Percentiles rank a stretch among this genome's conserved stretches.
These are phyloP conservation scores for Cynocephalus volans DNA, from an alignment of 2,113 vertebrate species.

Conservation along the genomic window DNA sequence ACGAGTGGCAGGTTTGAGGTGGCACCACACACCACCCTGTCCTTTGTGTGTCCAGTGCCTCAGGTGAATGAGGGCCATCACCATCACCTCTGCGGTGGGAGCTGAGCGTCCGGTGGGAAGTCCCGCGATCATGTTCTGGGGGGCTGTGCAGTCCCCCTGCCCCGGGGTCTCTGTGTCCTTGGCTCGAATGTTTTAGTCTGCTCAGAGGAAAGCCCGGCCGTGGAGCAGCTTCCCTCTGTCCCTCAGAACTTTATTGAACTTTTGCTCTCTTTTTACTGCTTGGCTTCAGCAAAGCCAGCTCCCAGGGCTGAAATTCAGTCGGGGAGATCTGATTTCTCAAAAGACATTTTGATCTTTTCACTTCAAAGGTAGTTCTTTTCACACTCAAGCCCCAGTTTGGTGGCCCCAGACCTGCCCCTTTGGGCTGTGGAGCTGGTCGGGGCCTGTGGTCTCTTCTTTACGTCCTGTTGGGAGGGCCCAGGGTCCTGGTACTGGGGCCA, in stretches of 20 bases:
- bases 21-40: background rate
- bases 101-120: background rate
- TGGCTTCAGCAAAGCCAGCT: constrained; percentile 78
- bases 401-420: constrained; percentile 18
- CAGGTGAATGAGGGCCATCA: background rate
- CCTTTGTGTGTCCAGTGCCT: background rate
- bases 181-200: background rate
- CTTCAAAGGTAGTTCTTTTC: constrained; percentile 86
- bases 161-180: background rate
- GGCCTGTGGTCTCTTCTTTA: background rate
- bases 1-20: background rate
- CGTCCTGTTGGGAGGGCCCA: background rate
- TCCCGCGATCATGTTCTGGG: accelerated
- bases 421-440: background rate
- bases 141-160: background rate
- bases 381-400: background rate
- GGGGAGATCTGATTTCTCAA: constrained; percentile 88
- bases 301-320: constrained; percentile 85
- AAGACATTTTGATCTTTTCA: constrained; percentile 87
- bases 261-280: constrained; percentile 86
- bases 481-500: background rate
- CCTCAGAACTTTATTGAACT: constrained; percentile 76
- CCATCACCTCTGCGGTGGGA: background rate
- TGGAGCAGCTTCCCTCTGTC: background rate
- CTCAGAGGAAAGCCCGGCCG: background rate